A percentile compares a stretch with the other conserved stretches of the same genome.
phyloP scores from a whole-genome alignment of 2,113 vertebrate genomes.

The Echinops telfairi region DNA sequence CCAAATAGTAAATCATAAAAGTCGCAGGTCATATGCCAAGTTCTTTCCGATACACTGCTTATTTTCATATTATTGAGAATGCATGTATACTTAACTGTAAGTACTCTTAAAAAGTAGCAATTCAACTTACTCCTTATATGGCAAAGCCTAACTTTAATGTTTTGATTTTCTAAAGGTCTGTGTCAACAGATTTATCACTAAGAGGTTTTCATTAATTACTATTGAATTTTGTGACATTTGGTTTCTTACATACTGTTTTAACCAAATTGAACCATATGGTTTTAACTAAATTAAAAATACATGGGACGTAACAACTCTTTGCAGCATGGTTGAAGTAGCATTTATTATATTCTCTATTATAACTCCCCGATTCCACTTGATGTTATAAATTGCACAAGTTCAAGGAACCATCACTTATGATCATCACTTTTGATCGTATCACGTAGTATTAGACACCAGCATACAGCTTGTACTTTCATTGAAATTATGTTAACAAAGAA shows the following conservation, averaged over 20 bases:
- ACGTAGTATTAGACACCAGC: neutral
- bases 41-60: neutral
- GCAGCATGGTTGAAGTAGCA: neutral
- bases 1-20: neutral
- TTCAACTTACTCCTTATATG: neutral
- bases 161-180: neutral
- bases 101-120: no score
- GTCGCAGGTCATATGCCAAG: neutral
- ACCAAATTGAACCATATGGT: neutral
- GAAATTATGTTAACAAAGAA: neutral
- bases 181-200: neutral
- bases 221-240: neutral
- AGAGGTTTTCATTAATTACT: neutral
- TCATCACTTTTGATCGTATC: neutral
- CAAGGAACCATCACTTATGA: no score
- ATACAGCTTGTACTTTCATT: neutral
- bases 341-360: neutral
- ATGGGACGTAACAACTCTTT: neutral
- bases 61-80: neutral
- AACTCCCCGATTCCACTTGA: neutral
- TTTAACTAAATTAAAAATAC: neutral
- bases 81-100: neutral
- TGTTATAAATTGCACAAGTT: no score
- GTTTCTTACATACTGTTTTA: neutral
- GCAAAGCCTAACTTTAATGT: neutral